Conservation (phyloP, 2,797 vertebrate genomes). For the Jordanella pulchra region DNA sequence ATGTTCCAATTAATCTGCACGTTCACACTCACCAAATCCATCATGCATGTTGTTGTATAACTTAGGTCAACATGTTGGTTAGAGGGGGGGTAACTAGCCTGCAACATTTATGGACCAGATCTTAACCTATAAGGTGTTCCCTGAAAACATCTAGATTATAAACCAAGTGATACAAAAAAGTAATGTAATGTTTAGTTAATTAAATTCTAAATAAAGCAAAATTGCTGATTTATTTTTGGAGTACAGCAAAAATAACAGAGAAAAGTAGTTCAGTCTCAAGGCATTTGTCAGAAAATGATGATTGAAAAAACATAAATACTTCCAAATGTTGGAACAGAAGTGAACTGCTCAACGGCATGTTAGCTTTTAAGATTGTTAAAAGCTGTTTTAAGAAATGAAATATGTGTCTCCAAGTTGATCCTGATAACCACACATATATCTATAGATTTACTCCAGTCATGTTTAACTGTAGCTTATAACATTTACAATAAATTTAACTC, state of each 20-base stretch:
- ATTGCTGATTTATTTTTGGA: background rate
- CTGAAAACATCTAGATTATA: background rate
- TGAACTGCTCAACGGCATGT: conserved; percentile 6
- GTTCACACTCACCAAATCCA: conserved; percentile 10
- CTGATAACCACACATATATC: background rate
- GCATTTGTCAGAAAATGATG: conserved; percentile 31
- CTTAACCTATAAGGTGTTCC: background rate
- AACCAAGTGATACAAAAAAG: background rate
- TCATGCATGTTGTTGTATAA: conserved; percentile 1
- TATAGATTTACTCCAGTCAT: background rate
- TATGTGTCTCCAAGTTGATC: background rate
- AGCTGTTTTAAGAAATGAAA: background rate
- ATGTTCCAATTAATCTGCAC: background rate
- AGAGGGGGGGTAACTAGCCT: background rate
- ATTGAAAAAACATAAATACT: conserved; percentile 40
- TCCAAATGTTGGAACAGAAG: conserved; percentile 13
- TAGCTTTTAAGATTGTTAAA: background rate
- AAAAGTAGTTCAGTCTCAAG: conserved; percentile 11
- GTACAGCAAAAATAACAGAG: background rate
- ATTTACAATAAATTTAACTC: too few relatives aligned
- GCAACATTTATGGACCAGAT: background rate
- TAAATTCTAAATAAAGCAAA: background rate
- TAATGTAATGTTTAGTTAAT: background rate
- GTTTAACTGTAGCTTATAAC: background rate
- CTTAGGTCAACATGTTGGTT: background rate